These are phyloP conservation scores for Strix aluco DNA, from an alignment of 2,113 vertebrate species.

Conservation along the genomic window DNA sequence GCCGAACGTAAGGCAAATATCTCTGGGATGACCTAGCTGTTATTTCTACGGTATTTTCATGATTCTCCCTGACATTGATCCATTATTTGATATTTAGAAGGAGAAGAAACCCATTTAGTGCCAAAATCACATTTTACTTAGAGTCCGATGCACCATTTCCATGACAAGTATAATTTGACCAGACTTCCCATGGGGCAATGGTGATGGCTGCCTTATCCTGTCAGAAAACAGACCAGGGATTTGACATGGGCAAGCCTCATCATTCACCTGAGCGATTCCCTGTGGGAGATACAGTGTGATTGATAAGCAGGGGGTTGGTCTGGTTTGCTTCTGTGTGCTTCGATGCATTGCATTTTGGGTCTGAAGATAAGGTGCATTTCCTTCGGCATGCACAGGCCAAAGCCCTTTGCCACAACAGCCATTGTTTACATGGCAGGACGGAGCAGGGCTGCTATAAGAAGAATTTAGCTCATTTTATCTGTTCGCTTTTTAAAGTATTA, in stretches of 20 bases:
- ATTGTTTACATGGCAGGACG: not conserved
- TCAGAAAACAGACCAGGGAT: not conserved
- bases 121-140: not conserved
- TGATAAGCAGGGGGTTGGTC: not conserved
- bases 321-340: not conserved
- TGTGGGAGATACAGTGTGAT: not conserved
- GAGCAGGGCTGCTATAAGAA: not conserved
- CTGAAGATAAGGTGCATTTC: not conserved
- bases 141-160: not conserved
- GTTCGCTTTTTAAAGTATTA: not conserved
- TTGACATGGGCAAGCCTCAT: not conserved
- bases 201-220: not conserved
- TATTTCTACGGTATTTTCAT: not conserved
- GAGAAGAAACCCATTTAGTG: not conserved
- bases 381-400: not conserved
- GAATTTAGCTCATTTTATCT: not conserved
- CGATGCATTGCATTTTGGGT: rapidly evolving
- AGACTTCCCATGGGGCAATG: not conserved
- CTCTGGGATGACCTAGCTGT: not conserved
- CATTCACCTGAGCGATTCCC: not conserved
- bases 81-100: not conserved
- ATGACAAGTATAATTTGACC: not conserved
- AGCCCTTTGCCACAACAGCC: not conserved
- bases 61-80: not conserved
- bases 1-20: constrained; percentile 76